phyloP scores from a whole-genome alignment of 2,797 vertebrate genomes.

The Novumbra hubbsi region DNA sequence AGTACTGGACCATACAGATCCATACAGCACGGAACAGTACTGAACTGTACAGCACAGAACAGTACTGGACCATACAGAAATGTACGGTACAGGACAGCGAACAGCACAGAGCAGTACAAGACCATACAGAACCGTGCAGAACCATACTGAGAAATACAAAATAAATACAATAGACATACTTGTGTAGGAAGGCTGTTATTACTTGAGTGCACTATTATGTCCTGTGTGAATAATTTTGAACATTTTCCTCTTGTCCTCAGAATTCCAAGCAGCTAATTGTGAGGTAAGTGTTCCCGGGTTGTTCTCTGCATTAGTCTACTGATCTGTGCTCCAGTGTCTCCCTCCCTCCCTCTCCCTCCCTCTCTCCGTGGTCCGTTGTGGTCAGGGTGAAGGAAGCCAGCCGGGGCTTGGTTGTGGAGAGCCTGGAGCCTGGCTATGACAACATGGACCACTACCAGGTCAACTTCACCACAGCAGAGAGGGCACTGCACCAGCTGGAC shows the following conservation, averaged over 20 bases:
- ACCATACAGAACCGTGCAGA: rapidly evolving
- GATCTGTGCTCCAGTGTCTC: background rate
- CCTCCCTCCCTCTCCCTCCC: background rate
- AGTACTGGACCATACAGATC: background rate
- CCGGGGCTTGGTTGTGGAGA: slow-evolving; percentile 50
- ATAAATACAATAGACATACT: background rate
- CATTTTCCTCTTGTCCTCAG: slow-evolving; percentile 48
- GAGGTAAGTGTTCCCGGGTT: slow-evolving; percentile 65
- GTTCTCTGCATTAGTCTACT: background rate
- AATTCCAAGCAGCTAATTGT: slow-evolving; percentile 68
- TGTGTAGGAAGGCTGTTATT: background rate
- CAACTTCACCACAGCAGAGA: slow-evolving; percentile 71
- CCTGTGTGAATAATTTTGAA: background rate
- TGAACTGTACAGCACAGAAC: rapidly evolving
- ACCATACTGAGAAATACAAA: rapidly evolving
- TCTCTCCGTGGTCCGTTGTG: background rate
- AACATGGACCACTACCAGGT: slow-evolving; percentile 68
- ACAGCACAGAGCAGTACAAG: background rate
- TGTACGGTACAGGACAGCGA: rapidly evolving
- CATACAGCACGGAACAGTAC: background rate
- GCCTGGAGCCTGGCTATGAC: slow-evolving; percentile 59
- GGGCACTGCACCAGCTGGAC: slow-evolving; percentile 66
- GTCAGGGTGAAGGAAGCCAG: slow-evolving; percentile 63
- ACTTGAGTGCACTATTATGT: background rate
- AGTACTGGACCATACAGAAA: background rate